phyloP scores from a whole-genome alignment of 2,113 vertebrate genomes.

The Rana temporaria region DNA sequence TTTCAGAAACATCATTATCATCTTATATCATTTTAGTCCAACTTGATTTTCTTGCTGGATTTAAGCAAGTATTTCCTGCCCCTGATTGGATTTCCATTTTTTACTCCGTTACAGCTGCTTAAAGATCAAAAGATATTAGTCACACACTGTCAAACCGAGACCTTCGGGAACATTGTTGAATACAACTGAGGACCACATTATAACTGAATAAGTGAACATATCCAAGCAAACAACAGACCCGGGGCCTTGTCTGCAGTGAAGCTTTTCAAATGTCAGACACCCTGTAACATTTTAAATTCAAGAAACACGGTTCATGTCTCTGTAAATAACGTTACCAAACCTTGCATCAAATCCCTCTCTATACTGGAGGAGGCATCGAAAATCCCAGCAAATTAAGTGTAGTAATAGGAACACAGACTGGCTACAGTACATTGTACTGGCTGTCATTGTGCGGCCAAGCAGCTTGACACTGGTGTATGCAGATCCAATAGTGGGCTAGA shows the following conservation, averaged over 20 bases:
- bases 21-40: background rate
- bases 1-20: background rate
- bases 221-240: slow-evolving; percentile 44
- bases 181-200: slow-evolving; percentile 45
- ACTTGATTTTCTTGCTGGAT: background rate
- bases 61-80: slow-evolving; percentile 12
- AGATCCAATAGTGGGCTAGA: background rate
- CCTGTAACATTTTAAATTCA: slow-evolving; percentile 53
- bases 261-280: slow-evolving; percentile 55
- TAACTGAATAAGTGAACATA: slow-evolving; percentile 45
- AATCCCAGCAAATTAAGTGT: background rate
- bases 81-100: slow-evolving; percentile 48
- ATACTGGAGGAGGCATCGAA: background rate
- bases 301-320: slow-evolving; percentile 53
- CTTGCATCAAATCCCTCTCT: slow-evolving; percentile 6
- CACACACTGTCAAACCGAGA: slow-evolving; percentile 63
- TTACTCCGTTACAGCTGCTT: slow-evolving; percentile 52
- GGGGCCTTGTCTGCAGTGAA: slow-evolving; percentile 38
- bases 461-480: background rate
- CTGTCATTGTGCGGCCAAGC: background rate
- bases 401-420: background rate
- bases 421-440: slow-evolving; percentile 15
- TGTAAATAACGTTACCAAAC: slow-evolving; percentile 41
- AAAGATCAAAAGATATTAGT: slow-evolving; percentile 65
- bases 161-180: slow-evolving; percentile 53